A percentile compares a stretch with the other conserved stretches of the same genome.
These are phyloP conservation scores for Sarcophaga caerulescens DNA, from an alignment of 2,888 invertebrate genomes.

Conservation along the genomic window DNA sequence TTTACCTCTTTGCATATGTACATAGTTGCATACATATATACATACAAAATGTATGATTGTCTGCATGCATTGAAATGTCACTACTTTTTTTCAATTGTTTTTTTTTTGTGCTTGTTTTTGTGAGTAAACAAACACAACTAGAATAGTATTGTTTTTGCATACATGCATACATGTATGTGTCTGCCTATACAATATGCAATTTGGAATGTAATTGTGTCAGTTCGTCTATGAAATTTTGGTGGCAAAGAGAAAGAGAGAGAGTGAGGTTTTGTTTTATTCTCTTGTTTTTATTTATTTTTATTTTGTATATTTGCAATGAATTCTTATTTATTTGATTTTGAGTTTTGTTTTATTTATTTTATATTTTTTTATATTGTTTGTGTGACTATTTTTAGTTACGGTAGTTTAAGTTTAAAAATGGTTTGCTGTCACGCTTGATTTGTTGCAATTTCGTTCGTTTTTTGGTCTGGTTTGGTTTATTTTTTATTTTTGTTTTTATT, in stretches of 20 bases:
- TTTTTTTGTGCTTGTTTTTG: too few species aligned
- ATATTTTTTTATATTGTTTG: constrained; percentile 25
- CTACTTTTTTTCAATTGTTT: too few species aligned
- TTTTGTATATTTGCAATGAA: constrained; percentile 36
- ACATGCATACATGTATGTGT: constrained; percentile 10
- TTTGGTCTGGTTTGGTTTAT: constrained; percentile 17
- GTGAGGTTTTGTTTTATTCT: constrained; percentile 33
- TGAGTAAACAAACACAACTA: too few species aligned
- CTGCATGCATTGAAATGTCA: background rate
- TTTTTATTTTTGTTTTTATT: background rate
- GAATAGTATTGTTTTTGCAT: background rate
- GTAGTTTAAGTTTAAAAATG: constrained; percentile 68
- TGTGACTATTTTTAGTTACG: constrained; percentile 62
- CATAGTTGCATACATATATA: background rate
- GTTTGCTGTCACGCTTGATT: constrained; percentile 69
- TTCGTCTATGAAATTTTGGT: too few species aligned
- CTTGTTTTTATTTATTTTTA: constrained; percentile 44
- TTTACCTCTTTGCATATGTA: constrained; percentile 19
- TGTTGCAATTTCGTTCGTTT: constrained; percentile 58
- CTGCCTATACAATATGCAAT: background rate
- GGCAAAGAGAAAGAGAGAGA: background rate
- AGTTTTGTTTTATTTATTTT: constrained; percentile 50
- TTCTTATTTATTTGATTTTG: constrained; percentile 66
- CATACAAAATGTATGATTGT: background rate
- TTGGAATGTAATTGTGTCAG: too few species aligned